Base-by-base conservation (phyloP, 2,113 vertebrate species). In the Rhinoderma darwinii region DNA sequence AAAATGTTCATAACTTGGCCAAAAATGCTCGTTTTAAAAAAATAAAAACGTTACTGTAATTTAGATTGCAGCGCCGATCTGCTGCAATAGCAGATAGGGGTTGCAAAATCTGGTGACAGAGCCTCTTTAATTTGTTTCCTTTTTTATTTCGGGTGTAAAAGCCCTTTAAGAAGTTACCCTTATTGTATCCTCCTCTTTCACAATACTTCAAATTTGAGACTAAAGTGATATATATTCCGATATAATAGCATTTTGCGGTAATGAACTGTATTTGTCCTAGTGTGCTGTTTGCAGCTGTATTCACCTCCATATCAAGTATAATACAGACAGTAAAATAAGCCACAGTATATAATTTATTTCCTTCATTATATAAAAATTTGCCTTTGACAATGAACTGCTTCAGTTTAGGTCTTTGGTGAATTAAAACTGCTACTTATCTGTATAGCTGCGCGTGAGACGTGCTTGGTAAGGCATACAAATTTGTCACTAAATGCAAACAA, bases 341-440 rank as follows among this genome's bases (percentile, higher is more conserved):
- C 41, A 41, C 41, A 75, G 73, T 75, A 47, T 75, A 75, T 75
- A 75, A 75, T 75, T 44, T 75, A 75, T 75, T 44, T 75, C 68
- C 68, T 72, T 72, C 68, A 72, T 72, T 72, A 72, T 72, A 72
- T 72, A 72, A 72, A 41, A 72, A 39, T 72, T 72, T 72, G 68
- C 68, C 18, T 39, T 72, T 72, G 68, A 72, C 68, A 72, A 41
- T 72, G 68, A 72, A 41, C 68, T 8, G 68, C 68, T 41, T 72
- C 68, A 27, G 25, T 75, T 75, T 75, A 75, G 73, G 73, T 75
- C 73, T 75, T 75, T n/a, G 41, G 73, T 75, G 73, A 75, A 75
- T 75, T 44, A 75, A 75, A 75, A 75, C 73, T 15, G 73, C 39
- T 75, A 47, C 73, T 75, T 75, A 75, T 75, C 41, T 27, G 41